These are phyloP conservation scores for Drepana falcataria DNA, from an alignment of 2,888 invertebrate species.

Conservation along the genomic window DNA sequence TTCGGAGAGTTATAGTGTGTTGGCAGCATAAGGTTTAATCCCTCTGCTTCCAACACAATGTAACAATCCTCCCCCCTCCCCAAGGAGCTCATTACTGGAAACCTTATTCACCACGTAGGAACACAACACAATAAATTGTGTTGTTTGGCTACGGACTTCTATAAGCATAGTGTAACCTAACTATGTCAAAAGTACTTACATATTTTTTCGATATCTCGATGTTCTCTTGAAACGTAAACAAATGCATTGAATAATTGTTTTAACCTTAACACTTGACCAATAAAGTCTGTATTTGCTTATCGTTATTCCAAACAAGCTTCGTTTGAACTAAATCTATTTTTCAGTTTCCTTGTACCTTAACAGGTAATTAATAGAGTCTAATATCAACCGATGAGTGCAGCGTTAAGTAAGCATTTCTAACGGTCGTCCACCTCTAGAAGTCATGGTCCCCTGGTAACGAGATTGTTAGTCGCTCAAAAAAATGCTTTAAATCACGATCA, in stretches of 20 bases:
- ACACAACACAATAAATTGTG: no score
- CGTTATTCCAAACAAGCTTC: neutral
- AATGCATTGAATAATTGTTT: neutral
- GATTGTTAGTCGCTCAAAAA: constrained; percentile 41
- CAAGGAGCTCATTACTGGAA: no score
- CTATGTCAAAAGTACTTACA: constrained; percentile 3
- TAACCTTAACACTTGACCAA: neutral
- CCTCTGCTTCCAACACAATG: no score
- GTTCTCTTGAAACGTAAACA: neutral
- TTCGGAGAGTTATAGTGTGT: no score
- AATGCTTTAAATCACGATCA: constrained; percentile 16
- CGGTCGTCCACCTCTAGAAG: constrained; percentile 58
- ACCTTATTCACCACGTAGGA: no score
- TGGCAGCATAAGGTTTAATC: no score
- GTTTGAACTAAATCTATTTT: neutral
- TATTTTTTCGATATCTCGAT: no score
- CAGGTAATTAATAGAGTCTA: neutral
- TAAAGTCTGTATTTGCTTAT: constrained; percentile 1
- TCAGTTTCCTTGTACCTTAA: neutral
- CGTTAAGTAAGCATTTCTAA: constrained; percentile 19
- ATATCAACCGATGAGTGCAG: neutral
- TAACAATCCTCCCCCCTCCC: no score
- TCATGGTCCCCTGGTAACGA: constrained; percentile 57
- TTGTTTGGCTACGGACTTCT: no score
- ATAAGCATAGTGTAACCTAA: neutral